These are phyloP conservation scores for sheep (Ovis aries) DNA, from an alignment of 2,113 vertebrate species.

Conservation along the genomic window ARS-UI_Ramb_v3.0 NC_056068.1:52562501-52563000, in stretches of 20 bases:
- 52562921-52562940: neutral
- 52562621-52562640: neutral
- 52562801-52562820: neutral
- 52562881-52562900: neutral
- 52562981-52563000: neutral
- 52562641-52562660: neutral
- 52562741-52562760: neutral
- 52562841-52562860: neutral
- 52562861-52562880: neutral
- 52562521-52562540: neutral
- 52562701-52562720: neutral
- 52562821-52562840: neutral
- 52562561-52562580: neutral
- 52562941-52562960: neutral
- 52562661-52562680: neutral
- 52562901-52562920: neutral
- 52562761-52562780: neutral
- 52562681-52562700: neutral
- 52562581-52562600: neutral
- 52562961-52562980: neutral
- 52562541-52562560: neutral
- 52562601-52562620: neutral
- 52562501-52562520: neutral
- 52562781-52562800: neutral
- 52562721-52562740: neutral